Evolutionary conservation across 2,888 invertebrate genomes (phyloP), one percentile per base, ranked within the genome.

Genomic region (Augochlorella aurata): DNA sequence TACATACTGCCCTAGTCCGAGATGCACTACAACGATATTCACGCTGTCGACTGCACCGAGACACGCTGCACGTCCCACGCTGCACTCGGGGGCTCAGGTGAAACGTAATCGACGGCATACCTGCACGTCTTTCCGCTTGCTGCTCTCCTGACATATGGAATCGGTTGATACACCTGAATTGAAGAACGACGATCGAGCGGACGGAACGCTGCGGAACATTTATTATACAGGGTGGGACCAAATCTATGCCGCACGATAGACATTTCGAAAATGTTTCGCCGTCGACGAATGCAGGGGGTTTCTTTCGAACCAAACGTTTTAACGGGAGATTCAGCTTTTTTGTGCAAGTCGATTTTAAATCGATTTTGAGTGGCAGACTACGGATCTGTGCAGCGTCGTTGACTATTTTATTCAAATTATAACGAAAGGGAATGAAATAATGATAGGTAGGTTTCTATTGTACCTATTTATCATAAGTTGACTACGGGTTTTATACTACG

Each of bases 161-260:
- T 89, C 90, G 89, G 90, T 88, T 79, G 87, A 89, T 90, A 89
- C 90, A 90, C 90, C 90, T 88, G 87, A 90, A 90, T 87, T 85
- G 79, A 67, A 69, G 73, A 71, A 66, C 50, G 70, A 70, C 81
- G 71, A 79, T 81, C 77, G 77, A 58, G 50, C 67, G 58, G 74
- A 50, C 49, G 10, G 63, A 63, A 63, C 21, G 24, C 16, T 10
- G 7, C 65, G n/a, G 44, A n/a, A 44, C 44, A 18, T 44, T 12
- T 44, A n/a, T 44, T 65, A 65, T 65, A 65, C 65, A 5, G 44
- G 65, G 65, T 65, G 65, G 10, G 38, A 10, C n/a, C 4, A 0
- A 5, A 65, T 44, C 44, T 44, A n/a, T n/a, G 29, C 2, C 44
- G 12, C 10, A 18, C 10, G 18, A 65, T 12, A 8, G 10, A 63